phyloP scores from a whole-genome alignment of 2,797 vertebrate genomes.

The Acipenser oxyrinchus region DNA sequence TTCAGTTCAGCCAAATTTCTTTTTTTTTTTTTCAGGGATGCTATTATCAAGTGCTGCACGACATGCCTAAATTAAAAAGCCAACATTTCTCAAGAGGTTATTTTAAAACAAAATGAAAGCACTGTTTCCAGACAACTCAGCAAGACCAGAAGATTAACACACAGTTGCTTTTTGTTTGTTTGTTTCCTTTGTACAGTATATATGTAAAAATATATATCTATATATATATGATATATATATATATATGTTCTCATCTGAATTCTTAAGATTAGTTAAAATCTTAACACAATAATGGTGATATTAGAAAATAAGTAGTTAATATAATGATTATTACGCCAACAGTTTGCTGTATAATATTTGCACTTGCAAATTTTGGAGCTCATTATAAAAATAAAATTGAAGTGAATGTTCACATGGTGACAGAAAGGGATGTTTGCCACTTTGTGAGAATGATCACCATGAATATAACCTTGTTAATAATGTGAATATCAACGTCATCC shows the following conservation, averaged over 20 bases:
- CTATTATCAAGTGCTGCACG: constrained; percentile 87
- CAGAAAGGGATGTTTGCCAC: constrained; percentile 25
- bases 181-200: constrained; percentile 16
- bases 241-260: constrained; percentile 30
- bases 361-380: constrained; percentile 3
- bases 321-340: no score
- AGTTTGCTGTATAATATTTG: constrained; percentile 24
- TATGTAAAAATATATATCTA: constrained; percentile 7
- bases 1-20: neutral
- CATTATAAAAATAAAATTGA: neutral
- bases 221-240: constrained; percentile 19
- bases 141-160: constrained; percentile 40
- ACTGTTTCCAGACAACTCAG: constrained; percentile 14
- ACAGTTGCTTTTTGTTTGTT: constrained; percentile 18
- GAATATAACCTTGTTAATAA: constrained; percentile 37
- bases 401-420: constrained; percentile 23
- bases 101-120: no score
- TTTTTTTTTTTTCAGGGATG: constrained; percentile 64
- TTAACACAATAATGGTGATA: constrained; percentile 12
- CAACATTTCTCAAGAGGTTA: neutral
- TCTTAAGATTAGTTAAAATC: constrained; percentile 30
- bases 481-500: neutral
- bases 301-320: no score
- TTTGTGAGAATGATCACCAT: constrained; percentile 30
- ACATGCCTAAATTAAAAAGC: constrained; percentile 70